Base-by-base conservation (phyloP, 2,113 vertebrate genomes). In the Hirundichthys speculiger region DNA sequence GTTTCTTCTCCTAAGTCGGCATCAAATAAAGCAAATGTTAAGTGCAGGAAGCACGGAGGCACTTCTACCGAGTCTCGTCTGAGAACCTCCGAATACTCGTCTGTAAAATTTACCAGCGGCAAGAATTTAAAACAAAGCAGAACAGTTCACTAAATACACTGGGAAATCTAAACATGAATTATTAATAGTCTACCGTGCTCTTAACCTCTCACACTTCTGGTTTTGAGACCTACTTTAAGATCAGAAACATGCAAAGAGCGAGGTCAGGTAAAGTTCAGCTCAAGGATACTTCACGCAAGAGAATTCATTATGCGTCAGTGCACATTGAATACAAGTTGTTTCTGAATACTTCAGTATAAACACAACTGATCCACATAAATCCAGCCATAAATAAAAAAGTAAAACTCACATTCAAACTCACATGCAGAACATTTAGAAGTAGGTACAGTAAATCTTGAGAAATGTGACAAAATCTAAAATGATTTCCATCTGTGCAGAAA, bases 201-300 rank as follows among this genome's bases (percentile, higher is more conserved):
- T 62, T 50, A 62, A 69, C 49, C 68, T 67, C 22, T 14, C 13
- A 49, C 34, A 47, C 53, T 67, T 78, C n/a, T 14, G 46, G 21
- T 55, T 77, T 64, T 68, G 30, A 64, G 46, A 41, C 34, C 22
- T 64, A 42, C 51, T 67, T 59, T 22, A 43, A 49, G 43, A 73
- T 51, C 64, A 30, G 42, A 25, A 39, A 38, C 14, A 20, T 66
- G n/a, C n/a, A 15, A 59, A 55, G 42, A 50, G 52, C 9, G 15
- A 9, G 64, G 64, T 73, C 52, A 73, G 53, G 27, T 61, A 13
- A 75, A 70, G 71, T 77, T 73, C 67, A 75, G 19, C 58, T 79
- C 49, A 75, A 83, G 64, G 64, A 73, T 68, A 42, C 51, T 69
- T 77, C 2, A 75, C 66, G 59, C 50, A 66, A 70, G 77, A 62